A percentile compares a stretch with the other conserved stretches of the same genome.
phyloP scores from a whole-genome alignment of 2,113 vertebrate species.

The Onychostruthus taczanowskii region DNA sequence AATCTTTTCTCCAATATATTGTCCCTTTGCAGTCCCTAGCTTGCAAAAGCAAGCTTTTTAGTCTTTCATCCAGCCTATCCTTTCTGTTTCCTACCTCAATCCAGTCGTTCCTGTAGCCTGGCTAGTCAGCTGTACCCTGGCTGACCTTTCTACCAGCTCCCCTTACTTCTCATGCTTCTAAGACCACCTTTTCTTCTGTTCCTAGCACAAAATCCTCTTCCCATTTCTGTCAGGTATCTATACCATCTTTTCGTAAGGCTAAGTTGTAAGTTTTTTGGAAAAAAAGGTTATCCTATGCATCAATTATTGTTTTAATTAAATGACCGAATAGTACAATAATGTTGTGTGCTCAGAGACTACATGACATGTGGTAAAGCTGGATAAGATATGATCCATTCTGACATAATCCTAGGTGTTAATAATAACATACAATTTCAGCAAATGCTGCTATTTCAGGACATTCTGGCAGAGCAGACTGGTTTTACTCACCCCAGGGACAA shows the following conservation, averaged over 20 bases:
- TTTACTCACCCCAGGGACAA: not conserved
- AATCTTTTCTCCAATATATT: not conserved
- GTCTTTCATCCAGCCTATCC: not conserved
- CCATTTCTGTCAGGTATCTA: not conserved
- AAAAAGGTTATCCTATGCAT: not conserved
- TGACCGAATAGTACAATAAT: not conserved
- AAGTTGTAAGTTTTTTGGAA: not conserved
- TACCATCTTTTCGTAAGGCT: not conserved
- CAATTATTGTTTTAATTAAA: slow-evolving; percentile 19
- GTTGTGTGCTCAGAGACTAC: not conserved
- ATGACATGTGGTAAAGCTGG: not conserved
- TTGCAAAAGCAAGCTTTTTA: not conserved
- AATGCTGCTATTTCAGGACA: slow-evolving; percentile 1
- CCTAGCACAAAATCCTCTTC: not conserved
- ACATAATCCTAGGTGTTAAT: slow-evolving; percentile 28
- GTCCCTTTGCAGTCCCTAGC: not conserved
- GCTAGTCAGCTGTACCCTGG: not conserved
- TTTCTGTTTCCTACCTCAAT: not conserved
- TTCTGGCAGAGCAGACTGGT: not conserved
- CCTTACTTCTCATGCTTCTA: not conserved
- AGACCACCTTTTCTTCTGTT: not conserved
- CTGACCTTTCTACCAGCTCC: not conserved
- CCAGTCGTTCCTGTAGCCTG: not conserved
- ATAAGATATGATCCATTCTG: slow-evolving; percentile 3
- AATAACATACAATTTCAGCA: not conserved